Conservation (phyloP, 1,140 invertebrate genomes). For the Heliconius hermathena region DNA sequence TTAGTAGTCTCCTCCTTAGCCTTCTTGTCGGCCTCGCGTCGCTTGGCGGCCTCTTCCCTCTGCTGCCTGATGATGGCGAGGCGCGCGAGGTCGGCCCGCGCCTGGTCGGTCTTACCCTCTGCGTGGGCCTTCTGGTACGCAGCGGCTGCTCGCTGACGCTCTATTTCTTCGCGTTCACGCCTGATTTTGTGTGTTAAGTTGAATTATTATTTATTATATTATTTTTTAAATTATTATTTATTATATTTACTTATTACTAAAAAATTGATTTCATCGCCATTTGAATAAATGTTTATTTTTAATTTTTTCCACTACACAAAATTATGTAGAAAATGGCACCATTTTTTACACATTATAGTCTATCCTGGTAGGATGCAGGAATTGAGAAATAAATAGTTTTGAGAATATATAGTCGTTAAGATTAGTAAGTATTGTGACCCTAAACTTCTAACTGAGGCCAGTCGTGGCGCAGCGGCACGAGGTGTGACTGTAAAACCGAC, state of each 20-base stretch:
- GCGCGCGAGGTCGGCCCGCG: conserved; percentile 95
- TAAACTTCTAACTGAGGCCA: no score
- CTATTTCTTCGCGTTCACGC: conserved; percentile 94
- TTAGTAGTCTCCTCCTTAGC: conserved; percentile 83
- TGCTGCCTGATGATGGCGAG: conserved; percentile 96
- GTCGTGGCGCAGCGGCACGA: no score
- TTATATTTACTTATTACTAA: background rate
- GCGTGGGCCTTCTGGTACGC: conserved; percentile 96
- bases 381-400: no score
- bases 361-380: no score
- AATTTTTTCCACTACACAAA: no score
- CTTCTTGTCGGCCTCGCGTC: conserved; percentile 93
- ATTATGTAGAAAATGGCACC: no score
- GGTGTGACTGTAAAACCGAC: no score
- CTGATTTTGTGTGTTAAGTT: conserved; percentile 49
- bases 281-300: no score
- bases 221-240: no score
- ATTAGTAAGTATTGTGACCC: no score
- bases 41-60: conserved; percentile 95
- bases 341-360: no score
- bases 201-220: background rate
- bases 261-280: background rate
- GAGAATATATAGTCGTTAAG: no score
- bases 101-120: conserved; percentile 97
- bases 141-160: conserved; percentile 92